phyloP scores from a whole-genome alignment of 2,113 vertebrate genomes.

The Piprites chloris region DNA sequence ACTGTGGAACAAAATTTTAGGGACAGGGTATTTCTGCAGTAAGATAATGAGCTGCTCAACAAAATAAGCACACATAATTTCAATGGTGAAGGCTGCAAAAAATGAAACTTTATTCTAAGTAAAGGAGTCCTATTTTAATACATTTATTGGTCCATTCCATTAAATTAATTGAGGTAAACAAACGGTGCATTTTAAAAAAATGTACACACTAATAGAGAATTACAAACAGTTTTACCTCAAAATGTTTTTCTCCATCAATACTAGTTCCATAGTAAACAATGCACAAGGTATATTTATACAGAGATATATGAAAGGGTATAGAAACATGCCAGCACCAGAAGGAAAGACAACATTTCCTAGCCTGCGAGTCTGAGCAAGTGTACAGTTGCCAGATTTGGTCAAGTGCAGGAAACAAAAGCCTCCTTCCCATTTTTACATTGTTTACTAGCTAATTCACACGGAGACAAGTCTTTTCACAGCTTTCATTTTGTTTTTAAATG shows the following conservation, averaged over 20 bases:
- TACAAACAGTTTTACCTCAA: slow-evolving; percentile 76
- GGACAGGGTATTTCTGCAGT: neutral
- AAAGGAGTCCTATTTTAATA: slow-evolving; percentile 68
- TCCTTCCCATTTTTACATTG: slow-evolving; percentile 5
- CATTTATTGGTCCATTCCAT: slow-evolving; percentile 87
- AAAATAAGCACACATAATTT: neutral
- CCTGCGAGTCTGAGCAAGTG: slow-evolving; percentile 27
- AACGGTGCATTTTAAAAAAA: slow-evolving; percentile 72
- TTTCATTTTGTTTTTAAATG: slow-evolving; percentile 54
- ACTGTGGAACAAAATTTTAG: neutral
- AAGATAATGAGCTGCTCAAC: neutral
- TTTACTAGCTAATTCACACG: slow-evolving; percentile 3
- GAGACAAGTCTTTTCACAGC: slow-evolving; percentile 52
- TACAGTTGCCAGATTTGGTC: slow-evolving; percentile 40
- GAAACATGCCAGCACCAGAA: slow-evolving; percentile 72
- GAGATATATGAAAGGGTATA: slow-evolving; percentile 59
- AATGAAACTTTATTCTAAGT: neutral
- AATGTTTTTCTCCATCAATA: slow-evolving; percentile 62
- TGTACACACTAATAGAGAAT: slow-evolving; percentile 79
- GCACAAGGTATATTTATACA: slow-evolving; percentile 67
- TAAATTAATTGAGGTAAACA: slow-evolving; percentile 86
- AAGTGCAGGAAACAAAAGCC: slow-evolving; percentile 44
- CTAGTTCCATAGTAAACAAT: slow-evolving; percentile 81
- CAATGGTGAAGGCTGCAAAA: neutral
- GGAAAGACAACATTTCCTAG: slow-evolving; percentile 62